Conservation (phyloP, 2,888 invertebrate species). For the Cryptus armator region DNA sequence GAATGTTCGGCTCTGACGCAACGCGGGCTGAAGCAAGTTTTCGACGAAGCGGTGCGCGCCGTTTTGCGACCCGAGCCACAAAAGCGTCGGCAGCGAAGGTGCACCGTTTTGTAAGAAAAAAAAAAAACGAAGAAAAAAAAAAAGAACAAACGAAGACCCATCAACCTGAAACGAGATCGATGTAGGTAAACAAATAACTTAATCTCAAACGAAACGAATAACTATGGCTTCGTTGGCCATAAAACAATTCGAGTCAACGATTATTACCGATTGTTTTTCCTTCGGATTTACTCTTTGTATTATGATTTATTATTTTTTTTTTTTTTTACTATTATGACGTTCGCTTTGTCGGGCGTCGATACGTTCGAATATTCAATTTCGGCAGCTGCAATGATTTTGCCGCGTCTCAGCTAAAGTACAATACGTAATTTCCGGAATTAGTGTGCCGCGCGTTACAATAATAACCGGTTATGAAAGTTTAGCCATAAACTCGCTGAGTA, state of each 20-base stretch:
- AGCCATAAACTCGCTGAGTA: constrained; percentile 68
- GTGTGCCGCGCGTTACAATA: constrained; percentile 62
- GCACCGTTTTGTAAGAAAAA: constrained; percentile 90
- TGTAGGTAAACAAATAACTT: constrained; percentile 61
- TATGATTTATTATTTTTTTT: constrained; percentile 6
- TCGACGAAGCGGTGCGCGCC: constrained; percentile 99
- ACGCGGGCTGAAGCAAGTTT: constrained; percentile 98
- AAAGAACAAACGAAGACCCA: constrained; percentile 40
- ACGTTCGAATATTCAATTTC: constrained; percentile 61
- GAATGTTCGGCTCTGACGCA: constrained; percentile 99
- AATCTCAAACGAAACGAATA: constrained; percentile 55
- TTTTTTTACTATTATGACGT: constrained; percentile 38
- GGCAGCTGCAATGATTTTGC: constrained; percentile 76
- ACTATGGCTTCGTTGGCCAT: constrained; percentile 55
- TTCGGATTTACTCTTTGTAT: constrained; percentile 32
- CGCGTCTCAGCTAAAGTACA: constrained; percentile 76
- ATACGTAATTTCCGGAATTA: constrained; percentile 72
- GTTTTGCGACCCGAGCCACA: constrained; percentile 98
- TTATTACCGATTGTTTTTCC: constrained; percentile 52
- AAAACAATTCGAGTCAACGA: constrained; percentile 63
- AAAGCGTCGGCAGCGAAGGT: constrained; percentile 97
- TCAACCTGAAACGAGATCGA: constrained; percentile 60
- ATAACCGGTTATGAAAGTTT: constrained; percentile 73
- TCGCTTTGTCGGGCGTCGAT: constrained; percentile 31
- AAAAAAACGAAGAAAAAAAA: constrained; percentile 44